These are phyloP conservation scores for Urocitellus parryii DNA, from an alignment of 2,113 vertebrate genomes.

Conservation along the genomic window DNA sequence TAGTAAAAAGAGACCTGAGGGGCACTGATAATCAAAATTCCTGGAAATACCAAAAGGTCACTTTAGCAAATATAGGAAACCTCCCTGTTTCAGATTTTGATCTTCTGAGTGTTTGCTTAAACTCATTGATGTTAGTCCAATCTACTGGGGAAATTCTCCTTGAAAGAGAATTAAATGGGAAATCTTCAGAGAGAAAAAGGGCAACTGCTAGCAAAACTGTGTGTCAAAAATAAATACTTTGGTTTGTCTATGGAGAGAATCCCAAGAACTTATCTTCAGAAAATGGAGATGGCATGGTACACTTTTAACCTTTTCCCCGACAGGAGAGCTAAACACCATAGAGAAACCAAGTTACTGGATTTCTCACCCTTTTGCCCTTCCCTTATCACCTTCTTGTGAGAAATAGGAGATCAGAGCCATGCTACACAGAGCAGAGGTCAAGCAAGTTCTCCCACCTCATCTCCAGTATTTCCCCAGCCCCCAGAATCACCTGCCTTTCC, in stretches of 20 bases:
- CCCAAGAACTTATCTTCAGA: background rate
- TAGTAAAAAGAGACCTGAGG: background rate
- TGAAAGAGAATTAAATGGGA: constrained; percentile 21
- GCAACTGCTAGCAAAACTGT: background rate
- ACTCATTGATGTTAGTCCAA: background rate
- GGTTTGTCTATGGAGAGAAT: background rate
- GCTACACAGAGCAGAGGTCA: background rate
- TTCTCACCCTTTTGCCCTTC: background rate
- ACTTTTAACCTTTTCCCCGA: background rate
- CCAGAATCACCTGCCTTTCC: background rate
- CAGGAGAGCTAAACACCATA: background rate
- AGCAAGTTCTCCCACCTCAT: background rate
- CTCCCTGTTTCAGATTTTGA: background rate
- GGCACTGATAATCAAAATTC: background rate
- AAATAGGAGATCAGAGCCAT: background rate
- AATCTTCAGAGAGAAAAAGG: background rate
- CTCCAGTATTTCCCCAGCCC: background rate
- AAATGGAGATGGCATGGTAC: background rate
- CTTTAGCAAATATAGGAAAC: background rate
- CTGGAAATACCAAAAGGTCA: background rate
- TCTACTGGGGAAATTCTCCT: constrained; percentile 4
- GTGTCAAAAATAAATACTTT: background rate
- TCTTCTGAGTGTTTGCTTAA: background rate
- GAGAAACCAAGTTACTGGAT: background rate
- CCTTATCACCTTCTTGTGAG: background rate